Percentiles rank a stretch among this genome's conserved stretches.
Conservation (phyloP, 2,113 vertebrate genomes). For the Pontoporia blainvillei region DNA sequence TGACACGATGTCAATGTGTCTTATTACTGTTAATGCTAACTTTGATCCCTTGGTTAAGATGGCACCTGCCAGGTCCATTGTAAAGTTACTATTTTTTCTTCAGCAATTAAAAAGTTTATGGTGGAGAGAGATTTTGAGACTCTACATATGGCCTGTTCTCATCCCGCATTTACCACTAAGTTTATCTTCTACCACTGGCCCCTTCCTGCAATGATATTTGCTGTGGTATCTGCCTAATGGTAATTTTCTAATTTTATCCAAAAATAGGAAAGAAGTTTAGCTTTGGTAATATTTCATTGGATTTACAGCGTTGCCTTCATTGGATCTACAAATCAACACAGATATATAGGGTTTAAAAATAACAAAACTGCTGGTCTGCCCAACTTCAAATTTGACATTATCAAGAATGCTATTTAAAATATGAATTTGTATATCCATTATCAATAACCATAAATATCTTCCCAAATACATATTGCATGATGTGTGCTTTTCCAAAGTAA, state of each 20-base stretch:
- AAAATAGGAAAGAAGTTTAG: not conserved
- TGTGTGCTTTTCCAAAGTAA: not conserved
- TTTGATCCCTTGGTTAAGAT: not conserved
- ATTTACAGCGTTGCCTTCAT: not conserved
- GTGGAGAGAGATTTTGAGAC: not conserved
- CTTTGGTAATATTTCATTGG: not conserved
- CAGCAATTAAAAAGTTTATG: not conserved
- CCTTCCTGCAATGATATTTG: not conserved
- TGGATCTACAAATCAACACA: not conserved
- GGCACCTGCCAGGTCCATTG: not conserved
- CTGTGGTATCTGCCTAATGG: not conserved
- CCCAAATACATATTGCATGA: not conserved
- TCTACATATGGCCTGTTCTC: not conserved
- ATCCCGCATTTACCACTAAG: not conserved
- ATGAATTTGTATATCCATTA: not conserved
- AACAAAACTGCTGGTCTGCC: not conserved
- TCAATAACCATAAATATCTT: not conserved
- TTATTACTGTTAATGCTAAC: not conserved
- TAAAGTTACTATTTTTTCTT: not conserved
- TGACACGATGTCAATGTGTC: rapidly evolving
- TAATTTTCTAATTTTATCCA: not conserved
- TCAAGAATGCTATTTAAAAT: conserved; percentile 21
- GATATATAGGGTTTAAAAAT: not conserved
- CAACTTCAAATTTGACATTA: not conserved
- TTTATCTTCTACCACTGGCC: not conserved